Base-by-base conservation (phyloP, 2,113 vertebrate species). In the Neodontobutis hainanensis region DNA sequence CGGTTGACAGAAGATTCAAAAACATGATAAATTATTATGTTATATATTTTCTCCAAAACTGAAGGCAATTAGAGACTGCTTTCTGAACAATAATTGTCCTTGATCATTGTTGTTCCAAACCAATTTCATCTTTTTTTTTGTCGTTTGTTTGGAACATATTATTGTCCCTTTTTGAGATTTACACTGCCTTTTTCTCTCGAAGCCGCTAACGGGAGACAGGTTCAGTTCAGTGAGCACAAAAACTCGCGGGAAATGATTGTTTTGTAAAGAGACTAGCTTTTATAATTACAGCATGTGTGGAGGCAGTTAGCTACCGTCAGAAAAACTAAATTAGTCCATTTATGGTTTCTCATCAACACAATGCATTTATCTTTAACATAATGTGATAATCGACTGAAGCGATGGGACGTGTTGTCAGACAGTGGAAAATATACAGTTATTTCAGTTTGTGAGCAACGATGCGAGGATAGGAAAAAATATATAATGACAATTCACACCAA, bases 161-260 rank as follows among this genome's bases (percentile, higher is more conserved):
- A 36, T 57, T 40, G 45, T 2, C 63, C 47, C 27, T 11, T 42
- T 60, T 12, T 3, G 12, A 27, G 6, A 36, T 57, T 36, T 10
- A n/a, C 34, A 8, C 46, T 5, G 38, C 11, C 7, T 32, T 27
- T 45, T 65, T 48, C 40, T 44, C 2, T 1, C 8, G 5, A 32
- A 47, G 2, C 19, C 27, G 12, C 60, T 68, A 64, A 68, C 49
- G 46, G 19, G 61, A 56, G 50, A 65, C 45, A 38, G 1, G 7
- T 14, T 9, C 48, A 50, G 19, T 51, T 34, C 49, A 51, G 15
- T 5, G 49, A 51, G 38, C 38, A 40, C 5, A 5, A 40, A 8
- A 5, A 40, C 38, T 1, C 38, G 5, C 5, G 19, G 49, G 14
- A 50, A 50, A 50, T 19, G 6, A 49, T 3, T 15, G n/a, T 50